phyloP scores from a whole-genome alignment of 2,797 vertebrate species.

The Eurystomus glaucurus region DNA sequence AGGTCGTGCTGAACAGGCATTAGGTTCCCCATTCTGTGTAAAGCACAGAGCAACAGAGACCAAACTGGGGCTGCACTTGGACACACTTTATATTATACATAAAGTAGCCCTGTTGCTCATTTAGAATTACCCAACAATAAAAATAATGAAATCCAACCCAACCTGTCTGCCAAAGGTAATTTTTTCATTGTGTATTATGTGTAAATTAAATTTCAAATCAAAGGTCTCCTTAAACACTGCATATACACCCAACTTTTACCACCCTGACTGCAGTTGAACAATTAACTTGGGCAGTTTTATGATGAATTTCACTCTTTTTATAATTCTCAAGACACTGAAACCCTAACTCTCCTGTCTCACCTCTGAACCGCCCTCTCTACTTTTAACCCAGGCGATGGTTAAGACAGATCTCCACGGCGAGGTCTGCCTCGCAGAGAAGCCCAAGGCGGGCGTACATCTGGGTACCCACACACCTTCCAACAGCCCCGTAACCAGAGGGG shows the following conservation, averaged over 20 bases:
- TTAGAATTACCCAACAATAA: background rate
- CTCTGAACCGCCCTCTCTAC: accelerated
- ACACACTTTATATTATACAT: accelerated
- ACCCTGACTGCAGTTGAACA: accelerated
- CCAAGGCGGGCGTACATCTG: accelerated
- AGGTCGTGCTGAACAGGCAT: background rate
- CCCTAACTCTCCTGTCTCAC: background rate
- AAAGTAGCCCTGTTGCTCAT: background rate
- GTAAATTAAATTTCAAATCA: background rate
- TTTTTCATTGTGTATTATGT: background rate
- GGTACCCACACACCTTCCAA: accelerated
- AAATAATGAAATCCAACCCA: background rate
- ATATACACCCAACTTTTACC: accelerated
- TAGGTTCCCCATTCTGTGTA: background rate
- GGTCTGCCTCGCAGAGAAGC: background rate
- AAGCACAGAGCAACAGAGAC: background rate
- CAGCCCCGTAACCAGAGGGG: accelerated
- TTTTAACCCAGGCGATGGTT: accelerated
- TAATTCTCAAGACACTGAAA: background rate
- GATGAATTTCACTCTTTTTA: background rate
- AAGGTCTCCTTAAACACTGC: accelerated
- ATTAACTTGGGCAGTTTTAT: background rate
- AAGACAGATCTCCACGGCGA: accelerated
- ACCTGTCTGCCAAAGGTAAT: accelerated
- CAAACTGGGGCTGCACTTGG: background rate